Percentiles rank a stretch among this genome's conserved stretches.
Conservation (phyloP, 1,140 invertebrate species). For the Drosophila pectinifera region DNA sequence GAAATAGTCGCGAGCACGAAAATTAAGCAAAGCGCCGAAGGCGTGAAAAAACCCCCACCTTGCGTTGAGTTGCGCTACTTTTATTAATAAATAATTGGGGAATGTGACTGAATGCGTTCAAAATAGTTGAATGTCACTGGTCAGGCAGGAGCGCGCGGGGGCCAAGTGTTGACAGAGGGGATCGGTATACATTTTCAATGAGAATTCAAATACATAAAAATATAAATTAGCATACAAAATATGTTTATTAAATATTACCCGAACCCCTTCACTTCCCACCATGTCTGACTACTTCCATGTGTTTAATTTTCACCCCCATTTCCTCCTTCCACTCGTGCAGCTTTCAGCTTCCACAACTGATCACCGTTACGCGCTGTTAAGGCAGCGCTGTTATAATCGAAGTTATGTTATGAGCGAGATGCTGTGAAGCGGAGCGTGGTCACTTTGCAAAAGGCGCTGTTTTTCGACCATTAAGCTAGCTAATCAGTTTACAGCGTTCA, state of each 20-base stretch:
- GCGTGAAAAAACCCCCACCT: slow-evolving; percentile 48
- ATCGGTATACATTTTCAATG: neutral
- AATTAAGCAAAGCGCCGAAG: slow-evolving; percentile 50
- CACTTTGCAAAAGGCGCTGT: neutral
- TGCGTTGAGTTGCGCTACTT: slow-evolving; percentile 13
- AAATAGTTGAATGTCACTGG: slow-evolving; percentile 15
- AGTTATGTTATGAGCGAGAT: neutral
- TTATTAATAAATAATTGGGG: slow-evolving; percentile 46
- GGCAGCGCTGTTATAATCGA: slow-evolving; percentile 1
- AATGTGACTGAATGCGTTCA: slow-evolving; percentile 14
- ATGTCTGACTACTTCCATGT: neutral
- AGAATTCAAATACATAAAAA: neutral
- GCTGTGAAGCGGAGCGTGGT: neutral
- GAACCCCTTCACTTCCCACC: neutral
- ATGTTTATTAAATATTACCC: neutral
- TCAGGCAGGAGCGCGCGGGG: neutral
- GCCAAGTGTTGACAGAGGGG: neutral
- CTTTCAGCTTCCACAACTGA: neutral
- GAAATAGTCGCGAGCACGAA: slow-evolving; percentile 53
- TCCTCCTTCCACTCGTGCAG: neutral
- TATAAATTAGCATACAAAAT: neutral
- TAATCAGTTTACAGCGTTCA: slow-evolving; percentile 12
- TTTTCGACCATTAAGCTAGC: slow-evolving; percentile 8
- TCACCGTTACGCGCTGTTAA: slow-evolving; percentile 27
- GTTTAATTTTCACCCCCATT: neutral